Evolutionary conservation across 2,888 invertebrate genomes (phyloP).

Genomic region (Dasypolia templi): DNA sequence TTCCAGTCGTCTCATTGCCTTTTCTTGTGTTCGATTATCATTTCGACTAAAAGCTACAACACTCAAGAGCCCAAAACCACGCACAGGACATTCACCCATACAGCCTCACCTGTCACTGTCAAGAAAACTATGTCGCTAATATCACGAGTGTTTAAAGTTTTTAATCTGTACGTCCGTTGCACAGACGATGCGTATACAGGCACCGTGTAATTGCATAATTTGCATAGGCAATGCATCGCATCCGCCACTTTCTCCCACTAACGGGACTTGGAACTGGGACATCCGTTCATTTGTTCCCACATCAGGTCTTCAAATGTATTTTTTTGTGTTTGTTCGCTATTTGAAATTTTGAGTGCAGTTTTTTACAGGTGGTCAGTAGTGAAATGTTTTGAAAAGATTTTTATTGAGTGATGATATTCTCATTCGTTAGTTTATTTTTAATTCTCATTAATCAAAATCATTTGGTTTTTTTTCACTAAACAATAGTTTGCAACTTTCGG

Average conservation of each 20-base stretch:
- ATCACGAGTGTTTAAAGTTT: constrained; percentile 53
- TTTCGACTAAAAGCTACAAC: neutral
- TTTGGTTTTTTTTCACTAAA: neutral
- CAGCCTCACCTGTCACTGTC: constrained; percentile 54
- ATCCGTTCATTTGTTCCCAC: constrained; percentile 75
- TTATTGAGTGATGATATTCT: constrained; percentile 22
- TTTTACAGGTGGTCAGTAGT: constrained; percentile 49
- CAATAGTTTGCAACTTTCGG: constrained; percentile 10
- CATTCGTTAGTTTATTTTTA: neutral
- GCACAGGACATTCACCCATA: constrained; percentile 49
- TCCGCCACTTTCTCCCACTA: constrained; percentile 85
- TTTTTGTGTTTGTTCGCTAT: constrained; percentile 59
- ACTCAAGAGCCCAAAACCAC: constrained; percentile 23
- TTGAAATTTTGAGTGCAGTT: constrained; percentile 53
- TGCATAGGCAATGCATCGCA: constrained; percentile 85
- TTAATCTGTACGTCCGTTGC: constrained; percentile 63
- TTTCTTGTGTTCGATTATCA: neutral
- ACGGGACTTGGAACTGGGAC: constrained; percentile 87
- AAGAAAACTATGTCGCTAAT: constrained; percentile 55
- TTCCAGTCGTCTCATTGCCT: constrained; percentile 5
- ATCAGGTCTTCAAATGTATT: constrained; percentile 58
- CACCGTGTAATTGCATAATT: constrained; percentile 86
- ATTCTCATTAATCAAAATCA: constrained; percentile 28
- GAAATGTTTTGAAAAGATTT: constrained; percentile 27
- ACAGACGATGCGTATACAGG: constrained; percentile 61